Conservation (phyloP, 2,113 vertebrate species). For the Suncus etruscus region DNA sequence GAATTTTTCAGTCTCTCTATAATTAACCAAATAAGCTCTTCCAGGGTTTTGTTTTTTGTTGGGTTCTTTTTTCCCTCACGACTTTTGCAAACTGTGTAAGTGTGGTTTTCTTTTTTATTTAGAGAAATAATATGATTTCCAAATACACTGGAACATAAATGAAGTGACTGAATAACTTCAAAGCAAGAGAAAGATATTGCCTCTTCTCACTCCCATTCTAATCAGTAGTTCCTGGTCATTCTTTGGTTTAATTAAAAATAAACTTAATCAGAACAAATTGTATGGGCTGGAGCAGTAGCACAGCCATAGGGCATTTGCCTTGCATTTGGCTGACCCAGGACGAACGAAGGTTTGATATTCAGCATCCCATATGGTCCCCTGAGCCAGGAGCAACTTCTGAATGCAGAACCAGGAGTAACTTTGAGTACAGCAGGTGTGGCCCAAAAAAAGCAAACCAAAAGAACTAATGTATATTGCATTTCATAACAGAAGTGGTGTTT, state of each 20-base stretch:
- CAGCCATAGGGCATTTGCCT: no score
- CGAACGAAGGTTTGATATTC: no score
- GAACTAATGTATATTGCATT: constrained; percentile 78
- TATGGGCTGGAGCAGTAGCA: no score
- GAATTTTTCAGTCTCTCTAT: constrained; percentile 70
- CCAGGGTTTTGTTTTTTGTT: no score
- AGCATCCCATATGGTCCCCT: no score
- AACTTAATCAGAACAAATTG: constrained; percentile 34
- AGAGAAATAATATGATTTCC: background rate
- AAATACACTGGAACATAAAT: constrained; percentile 57
- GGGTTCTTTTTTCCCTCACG: constrained; percentile 63
- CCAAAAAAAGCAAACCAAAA: background rate
- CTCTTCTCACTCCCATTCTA: constrained; percentile 72
- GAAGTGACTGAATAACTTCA: constrained; percentile 77
- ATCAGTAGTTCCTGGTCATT: constrained; percentile 64
- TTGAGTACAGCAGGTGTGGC: no score
- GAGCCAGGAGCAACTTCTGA: no score
- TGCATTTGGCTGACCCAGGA: no score
- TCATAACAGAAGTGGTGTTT: constrained; percentile 52
- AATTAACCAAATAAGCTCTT: constrained; percentile 76
- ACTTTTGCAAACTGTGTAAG: constrained; percentile 57
- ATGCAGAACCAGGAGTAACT: no score
- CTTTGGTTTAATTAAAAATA: constrained; percentile 71
- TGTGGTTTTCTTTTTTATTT: constrained; percentile 21
- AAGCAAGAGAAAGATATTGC: constrained; percentile 61